Evolutionary conservation across 2,888 invertebrate species (phyloP), one percentile per base, ranked within the genome.

Genomic region (Pterostichus madidus): DNA sequence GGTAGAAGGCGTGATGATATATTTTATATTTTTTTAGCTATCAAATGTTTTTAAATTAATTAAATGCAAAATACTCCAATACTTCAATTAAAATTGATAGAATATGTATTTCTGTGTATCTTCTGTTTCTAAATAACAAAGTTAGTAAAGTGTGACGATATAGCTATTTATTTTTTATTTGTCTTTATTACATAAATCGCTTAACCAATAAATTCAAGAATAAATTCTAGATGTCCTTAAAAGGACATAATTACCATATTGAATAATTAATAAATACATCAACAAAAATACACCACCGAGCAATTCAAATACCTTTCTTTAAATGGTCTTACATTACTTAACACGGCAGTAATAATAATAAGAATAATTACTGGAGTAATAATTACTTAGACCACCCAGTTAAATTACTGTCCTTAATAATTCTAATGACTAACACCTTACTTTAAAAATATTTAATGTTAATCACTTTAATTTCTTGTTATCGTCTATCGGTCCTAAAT

Each of bases 391-490:
- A 64, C 64, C 64, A 64, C 64, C 64, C 64, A 64, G 35, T 5
- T n/a, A 64, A 64, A 64, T 64, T 32, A 13, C 35, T 6, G 64
- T 64, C 64, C 64, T 64, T 64, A 64, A 64, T 5, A 35, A 59
- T 24, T 49, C 5, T 35, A 64, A 64, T 64, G 35, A 13, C 35
- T 13, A 49, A 35, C 64, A 64, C 64, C 64, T 64, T 24, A 24
- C 31, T 59, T 39, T 61, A 64, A 64, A 31, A 64, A 64, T 64
- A 64, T 64, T 64, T 64, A 39, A 3, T 39, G 39, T 39, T 39
- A 32, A 64, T 64, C 13, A 32, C 13, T 35, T 35, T 35, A 32
- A 64, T 64, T 49, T 64, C 64, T 59, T 59, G n/a, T 64, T 64
- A 64, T 64, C 64, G 35, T 64, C 35, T 59, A 31, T 10, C 11